phyloP scores from a whole-genome alignment of 2,888 invertebrate species.

The Druceiella hillmani region DNA sequence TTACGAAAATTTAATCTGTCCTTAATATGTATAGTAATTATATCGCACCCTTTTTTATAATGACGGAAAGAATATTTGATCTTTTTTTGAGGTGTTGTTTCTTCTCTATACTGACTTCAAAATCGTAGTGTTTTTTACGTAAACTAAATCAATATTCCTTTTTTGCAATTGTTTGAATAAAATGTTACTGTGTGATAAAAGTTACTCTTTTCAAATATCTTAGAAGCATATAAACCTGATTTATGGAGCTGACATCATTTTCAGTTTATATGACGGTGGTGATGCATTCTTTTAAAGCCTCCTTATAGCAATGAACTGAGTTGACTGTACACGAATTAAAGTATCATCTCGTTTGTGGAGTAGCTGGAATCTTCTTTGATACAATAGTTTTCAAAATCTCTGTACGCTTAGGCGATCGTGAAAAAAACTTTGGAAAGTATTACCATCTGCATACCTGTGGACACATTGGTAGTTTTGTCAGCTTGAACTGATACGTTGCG shows the following conservation, averaged over 20 bases:
- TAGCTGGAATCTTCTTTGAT: conserved; percentile 13
- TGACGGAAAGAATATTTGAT: conserved; percentile 9
- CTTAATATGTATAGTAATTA: conserved; percentile 14
- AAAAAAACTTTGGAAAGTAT: conserved; percentile 12
- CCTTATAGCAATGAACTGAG: conserved; percentile 18
- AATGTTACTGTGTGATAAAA: too few relatives aligned
- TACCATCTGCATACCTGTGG: conserved; percentile 12
- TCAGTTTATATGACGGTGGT: conserved; percentile 19
- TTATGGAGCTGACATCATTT: too few relatives aligned
- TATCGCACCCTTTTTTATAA: conserved; percentile 11
- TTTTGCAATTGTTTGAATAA: too few relatives aligned
- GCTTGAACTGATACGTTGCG: conserved; percentile 12
- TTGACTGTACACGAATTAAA: conserved; percentile 23
- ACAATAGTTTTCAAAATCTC: conserved; percentile 19
- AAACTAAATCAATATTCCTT: too few relatives aligned
- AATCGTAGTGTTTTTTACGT: too few relatives aligned
- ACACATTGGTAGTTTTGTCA: conserved; percentile 12
- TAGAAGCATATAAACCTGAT: too few relatives aligned
- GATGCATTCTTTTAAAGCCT: conserved; percentile 21
- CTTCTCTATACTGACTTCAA: conserved; percentile 16
- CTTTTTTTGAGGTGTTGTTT: too few relatives aligned
- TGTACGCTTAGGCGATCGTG: conserved; percentile 10
- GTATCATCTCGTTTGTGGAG: conserved; percentile 20
- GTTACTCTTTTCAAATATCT: too few relatives aligned
- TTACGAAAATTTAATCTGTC: conserved; percentile 9